phyloP scores from a whole-genome alignment of 2,113 vertebrate genomes.

The Microcebus lehilahytsara region DNA sequence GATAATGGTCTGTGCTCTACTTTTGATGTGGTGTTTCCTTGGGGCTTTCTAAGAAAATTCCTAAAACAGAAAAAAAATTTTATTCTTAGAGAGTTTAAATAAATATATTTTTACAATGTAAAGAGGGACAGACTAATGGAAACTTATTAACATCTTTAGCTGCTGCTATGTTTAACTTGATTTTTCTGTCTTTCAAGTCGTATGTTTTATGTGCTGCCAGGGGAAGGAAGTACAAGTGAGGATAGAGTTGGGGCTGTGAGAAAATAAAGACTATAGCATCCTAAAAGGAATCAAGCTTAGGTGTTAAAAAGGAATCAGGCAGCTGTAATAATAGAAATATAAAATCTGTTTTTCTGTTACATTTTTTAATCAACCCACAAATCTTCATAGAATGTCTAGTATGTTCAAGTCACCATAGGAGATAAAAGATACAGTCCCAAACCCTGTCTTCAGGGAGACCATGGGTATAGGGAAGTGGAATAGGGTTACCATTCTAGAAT shows the following conservation, averaged over 20 bases:
- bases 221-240: neutral
- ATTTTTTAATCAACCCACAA: neutral
- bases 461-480: too few relatives aligned
- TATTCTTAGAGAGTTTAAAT: neutral
- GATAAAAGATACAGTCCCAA: neutral
- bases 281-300: neutral
- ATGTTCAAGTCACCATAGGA: neutral
- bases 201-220: neutral
- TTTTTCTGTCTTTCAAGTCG: neutral
- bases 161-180: neutral
- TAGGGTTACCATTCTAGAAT: too few relatives aligned
- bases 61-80: slow-evolving; percentile 22
- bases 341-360: neutral
- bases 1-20: neutral
- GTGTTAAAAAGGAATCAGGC: neutral
- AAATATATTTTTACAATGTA: neutral
- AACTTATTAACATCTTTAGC: neutral
- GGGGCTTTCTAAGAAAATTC: neutral
- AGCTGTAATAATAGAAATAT: neutral
- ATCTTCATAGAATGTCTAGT: neutral
- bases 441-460: neutral
- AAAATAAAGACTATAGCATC: neutral
- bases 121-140: neutral
- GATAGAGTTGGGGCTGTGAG: neutral
- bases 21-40: neutral